These are phyloP conservation scores for Willisornis vidua DNA, from an alignment of 2,113 vertebrate genomes.

Conservation along the genomic window DNA sequence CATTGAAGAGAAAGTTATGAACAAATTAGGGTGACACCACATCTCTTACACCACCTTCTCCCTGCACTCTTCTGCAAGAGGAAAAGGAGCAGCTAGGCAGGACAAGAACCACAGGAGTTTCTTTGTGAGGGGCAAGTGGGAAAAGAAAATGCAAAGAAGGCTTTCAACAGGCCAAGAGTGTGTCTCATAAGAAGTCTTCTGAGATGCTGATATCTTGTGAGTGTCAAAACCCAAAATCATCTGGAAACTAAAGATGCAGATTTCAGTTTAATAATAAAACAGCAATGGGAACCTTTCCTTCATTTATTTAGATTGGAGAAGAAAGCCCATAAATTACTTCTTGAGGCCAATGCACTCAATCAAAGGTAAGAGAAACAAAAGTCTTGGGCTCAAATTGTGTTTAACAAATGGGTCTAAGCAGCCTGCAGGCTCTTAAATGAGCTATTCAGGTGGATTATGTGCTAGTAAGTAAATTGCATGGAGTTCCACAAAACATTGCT, in stretches of 20 bases:
- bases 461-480: neutral
- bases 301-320: neutral
- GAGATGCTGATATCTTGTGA: neutral
- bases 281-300: neutral
- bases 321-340: neutral
- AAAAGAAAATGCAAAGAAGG: neutral
- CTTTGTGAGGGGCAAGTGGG: neutral
- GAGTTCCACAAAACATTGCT: neutral
- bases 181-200: neutral
- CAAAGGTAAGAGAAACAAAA: neutral
- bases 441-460: neutral
- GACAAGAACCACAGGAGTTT: neutral
- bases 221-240: neutral
- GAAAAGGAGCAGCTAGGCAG: neutral
- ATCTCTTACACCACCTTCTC: neutral
- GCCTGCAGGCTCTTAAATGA: neutral
- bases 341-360: neutral
- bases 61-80: neutral
- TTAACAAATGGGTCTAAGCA: neutral
- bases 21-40: neutral
- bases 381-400: neutral
- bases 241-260: neutral
- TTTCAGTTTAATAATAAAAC: neutral
- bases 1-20: neutral
- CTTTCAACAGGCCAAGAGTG: neutral